These are phyloP conservation scores for fruit fly (Drosophila melanogaster) DNA, from an alignment of 1,140 invertebrate species.

Conservation along the genomic window Release_6_plus_ISO1_MT NT_033779.5:9057001-9057500, in stretches of 20 bases:
- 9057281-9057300: slow-evolving; percentile 58
- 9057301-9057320: slow-evolving; percentile 11
- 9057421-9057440: slow-evolving; percentile 49
- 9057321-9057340: slow-evolving; percentile 5
- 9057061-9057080: slow-evolving; percentile 77
- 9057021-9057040: slow-evolving; percentile 6
- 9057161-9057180: slow-evolving; percentile 75
- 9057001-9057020: too few relatives aligned
- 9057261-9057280: slow-evolving; percentile 24
- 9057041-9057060: slow-evolving; percentile 55
- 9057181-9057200: slow-evolving; percentile 63
- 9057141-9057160: slow-evolving; percentile 76
- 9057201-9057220: slow-evolving; percentile 37
- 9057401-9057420: slow-evolving; percentile 82
- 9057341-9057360: slow-evolving; percentile 59
- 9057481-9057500: slow-evolving; percentile 75
- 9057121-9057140: slow-evolving; percentile 8
- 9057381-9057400: slow-evolving; percentile 71
- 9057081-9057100: slow-evolving; percentile 61
- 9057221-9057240: slow-evolving; percentile 40
- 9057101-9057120: slow-evolving; percentile 4
- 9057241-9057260: slow-evolving; percentile 44
- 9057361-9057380: slow-evolving; percentile 47
- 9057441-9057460: background rate
- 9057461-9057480: slow-evolving; percentile 22